phyloP scores from a whole-genome alignment of 2,113 vertebrate species.

The Tyto alba region DNA sequence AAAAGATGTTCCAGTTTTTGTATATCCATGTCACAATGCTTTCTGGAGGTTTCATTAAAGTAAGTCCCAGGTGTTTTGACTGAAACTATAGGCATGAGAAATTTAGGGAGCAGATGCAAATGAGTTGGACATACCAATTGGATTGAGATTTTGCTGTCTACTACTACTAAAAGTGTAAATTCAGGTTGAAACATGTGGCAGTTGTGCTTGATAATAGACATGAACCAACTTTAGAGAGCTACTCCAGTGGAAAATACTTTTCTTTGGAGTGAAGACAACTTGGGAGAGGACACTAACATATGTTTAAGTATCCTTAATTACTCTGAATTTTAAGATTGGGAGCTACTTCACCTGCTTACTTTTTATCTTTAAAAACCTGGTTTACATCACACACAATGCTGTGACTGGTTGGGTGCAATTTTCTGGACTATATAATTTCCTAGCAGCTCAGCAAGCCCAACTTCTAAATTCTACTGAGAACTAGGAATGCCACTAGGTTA shows the following conservation, averaged over 20 bases:
- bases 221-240: not conserved
- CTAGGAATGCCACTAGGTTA: not conserved
- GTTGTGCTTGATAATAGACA: not conserved
- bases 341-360: not conserved
- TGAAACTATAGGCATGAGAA: not conserved
- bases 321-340: not conserved
- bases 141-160: not conserved
- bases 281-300: not conserved
- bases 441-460: not conserved
- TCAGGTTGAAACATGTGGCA: not conserved
- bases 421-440: not conserved
- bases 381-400: not conserved
- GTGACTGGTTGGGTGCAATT: not conserved
- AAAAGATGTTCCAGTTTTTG: not conserved
- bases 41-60: not conserved
- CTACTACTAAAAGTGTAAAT: not conserved
- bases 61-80: not conserved
- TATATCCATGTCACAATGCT: fast-evolving
- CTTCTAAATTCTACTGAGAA: not conserved
- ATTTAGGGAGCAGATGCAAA: not conserved
- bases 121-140: not conserved
- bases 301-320: not conserved
- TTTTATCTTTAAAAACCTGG: not conserved
- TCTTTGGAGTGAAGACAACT: not conserved
- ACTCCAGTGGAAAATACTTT: not conserved